phyloP scores from a whole-genome alignment of 2,113 vertebrate species.

The Plotosus lineatus region DNA sequence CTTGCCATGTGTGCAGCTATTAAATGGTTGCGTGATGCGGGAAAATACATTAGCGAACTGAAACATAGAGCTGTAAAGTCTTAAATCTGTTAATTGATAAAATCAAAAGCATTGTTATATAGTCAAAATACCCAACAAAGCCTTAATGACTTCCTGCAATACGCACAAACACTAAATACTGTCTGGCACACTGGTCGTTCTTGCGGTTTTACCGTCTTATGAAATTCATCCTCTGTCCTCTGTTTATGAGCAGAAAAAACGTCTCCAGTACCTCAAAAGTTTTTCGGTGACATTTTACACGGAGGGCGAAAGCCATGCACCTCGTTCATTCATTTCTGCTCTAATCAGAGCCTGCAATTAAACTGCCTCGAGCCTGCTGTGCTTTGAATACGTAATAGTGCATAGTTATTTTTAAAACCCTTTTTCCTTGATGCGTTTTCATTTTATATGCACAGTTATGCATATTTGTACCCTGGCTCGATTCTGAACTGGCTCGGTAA shows the following conservation, averaged over 20 bases:
- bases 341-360: conserved; percentile 67
- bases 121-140: background rate
- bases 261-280: background rate
- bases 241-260: background rate
- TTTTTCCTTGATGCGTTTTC: background rate
- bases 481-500: background rate
- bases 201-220: background rate
- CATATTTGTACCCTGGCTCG: background rate
- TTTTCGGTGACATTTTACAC: conserved; percentile 50
- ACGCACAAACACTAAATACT: background rate
- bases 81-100: background rate
- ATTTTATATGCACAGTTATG: background rate
- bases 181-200: background rate
- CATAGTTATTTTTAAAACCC: background rate
- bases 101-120: background rate
- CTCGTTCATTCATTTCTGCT: conserved; percentile 66
- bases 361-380: conserved; percentile 54
- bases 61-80: background rate
- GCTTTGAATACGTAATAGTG: conserved; percentile 28
- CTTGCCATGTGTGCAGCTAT: background rate
- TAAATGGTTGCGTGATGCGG: background rate
- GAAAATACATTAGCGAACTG: background rate
- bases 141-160: background rate
- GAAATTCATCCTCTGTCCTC: background rate
- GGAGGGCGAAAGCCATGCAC: conserved; percentile 55